These are phyloP conservation scores for Bothrops alternatus DNA, from an alignment of 2,797 vertebrate species.

Conservation along the genomic window DNA sequence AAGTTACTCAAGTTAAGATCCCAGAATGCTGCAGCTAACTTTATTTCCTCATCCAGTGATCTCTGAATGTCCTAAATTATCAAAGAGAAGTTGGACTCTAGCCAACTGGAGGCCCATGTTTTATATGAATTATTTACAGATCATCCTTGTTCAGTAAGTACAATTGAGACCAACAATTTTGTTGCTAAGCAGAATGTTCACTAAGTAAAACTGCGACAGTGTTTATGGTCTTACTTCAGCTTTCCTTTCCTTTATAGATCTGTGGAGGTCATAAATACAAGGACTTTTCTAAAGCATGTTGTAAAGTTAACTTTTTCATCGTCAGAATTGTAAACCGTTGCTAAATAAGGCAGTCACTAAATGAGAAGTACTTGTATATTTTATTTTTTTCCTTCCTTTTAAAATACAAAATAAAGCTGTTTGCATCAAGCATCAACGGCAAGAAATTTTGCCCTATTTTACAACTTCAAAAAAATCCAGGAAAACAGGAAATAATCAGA, in stretches of 20 bases:
- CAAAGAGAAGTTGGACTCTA: background rate
- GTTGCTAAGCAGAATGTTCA: background rate
- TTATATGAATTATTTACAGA: background rate
- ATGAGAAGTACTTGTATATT: background rate
- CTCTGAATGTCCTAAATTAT: background rate
- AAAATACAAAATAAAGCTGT: background rate
- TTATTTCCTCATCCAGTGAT: background rate
- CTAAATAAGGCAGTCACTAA: background rate
- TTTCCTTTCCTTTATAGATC: background rate
- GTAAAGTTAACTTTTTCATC: background rate
- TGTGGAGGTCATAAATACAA: background rate
- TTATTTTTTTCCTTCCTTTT: background rate
- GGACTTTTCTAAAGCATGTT: background rate
- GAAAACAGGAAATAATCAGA: background rate
- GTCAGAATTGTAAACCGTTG: background rate
- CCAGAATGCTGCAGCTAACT: background rate
- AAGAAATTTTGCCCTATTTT: background rate
- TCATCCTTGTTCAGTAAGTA: background rate
- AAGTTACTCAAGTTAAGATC: background rate
- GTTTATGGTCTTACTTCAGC: background rate
- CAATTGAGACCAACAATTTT: background rate
- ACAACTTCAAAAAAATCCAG: background rate
- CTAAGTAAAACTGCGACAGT: background rate
- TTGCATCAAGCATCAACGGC: background rate
- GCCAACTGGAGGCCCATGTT: background rate